A percentile compares a stretch with the other conserved stretches of the same genome.
These are phyloP conservation scores for Diorhabda carinulata DNA, from an alignment of 1,140 invertebrate genomes.

Conservation along the genomic window DNA sequence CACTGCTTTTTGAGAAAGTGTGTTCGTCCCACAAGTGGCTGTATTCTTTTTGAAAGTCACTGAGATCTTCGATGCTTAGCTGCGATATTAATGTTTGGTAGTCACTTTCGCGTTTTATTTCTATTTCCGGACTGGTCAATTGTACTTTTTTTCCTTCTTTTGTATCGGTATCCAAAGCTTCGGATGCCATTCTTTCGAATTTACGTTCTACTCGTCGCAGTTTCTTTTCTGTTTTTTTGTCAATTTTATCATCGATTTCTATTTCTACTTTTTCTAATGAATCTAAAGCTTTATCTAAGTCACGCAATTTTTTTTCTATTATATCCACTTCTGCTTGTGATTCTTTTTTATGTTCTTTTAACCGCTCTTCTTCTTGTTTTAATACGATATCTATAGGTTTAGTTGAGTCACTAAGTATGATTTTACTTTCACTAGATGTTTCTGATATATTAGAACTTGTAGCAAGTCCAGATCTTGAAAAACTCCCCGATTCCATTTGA, in stretches of 20 bases:
- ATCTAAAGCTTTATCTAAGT: slow-evolving; percentile 46
- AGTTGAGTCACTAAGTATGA: slow-evolving; percentile 23
- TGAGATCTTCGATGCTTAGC: slow-evolving; percentile 51
- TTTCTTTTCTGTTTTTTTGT: slow-evolving; percentile 44
- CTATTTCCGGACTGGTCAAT: slow-evolving; percentile 44
- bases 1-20: slow-evolving; percentile 48
- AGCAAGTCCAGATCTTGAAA: slow-evolving; percentile 26
- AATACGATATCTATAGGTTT: slow-evolving; percentile 4
- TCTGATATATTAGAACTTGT: slow-evolving; percentile 40
- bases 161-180: slow-evolving; percentile 39
- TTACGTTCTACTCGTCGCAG: slow-evolving; percentile 53
- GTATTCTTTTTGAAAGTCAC: slow-evolving; percentile 49
- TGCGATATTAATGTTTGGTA: slow-evolving; percentile 52
- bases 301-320: slow-evolving; percentile 44
- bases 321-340: slow-evolving; percentile 38
- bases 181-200: slow-evolving; percentile 57
- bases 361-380: slow-evolving; percentile 15
- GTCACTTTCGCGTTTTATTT: slow-evolving; percentile 49
- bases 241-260: slow-evolving; percentile 14
- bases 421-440: slow-evolving; percentile 33
- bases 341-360: slow-evolving; percentile 28
- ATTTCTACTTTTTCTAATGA: slow-evolving; percentile 37
- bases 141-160: slow-evolving; percentile 39
- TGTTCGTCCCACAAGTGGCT: slow-evolving; percentile 50
- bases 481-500: slow-evolving; percentile 47